Evolutionary conservation across 1,140 invertebrate genomes (phyloP).

Genomic region (Pseudomyrmex sp.): DNA sequence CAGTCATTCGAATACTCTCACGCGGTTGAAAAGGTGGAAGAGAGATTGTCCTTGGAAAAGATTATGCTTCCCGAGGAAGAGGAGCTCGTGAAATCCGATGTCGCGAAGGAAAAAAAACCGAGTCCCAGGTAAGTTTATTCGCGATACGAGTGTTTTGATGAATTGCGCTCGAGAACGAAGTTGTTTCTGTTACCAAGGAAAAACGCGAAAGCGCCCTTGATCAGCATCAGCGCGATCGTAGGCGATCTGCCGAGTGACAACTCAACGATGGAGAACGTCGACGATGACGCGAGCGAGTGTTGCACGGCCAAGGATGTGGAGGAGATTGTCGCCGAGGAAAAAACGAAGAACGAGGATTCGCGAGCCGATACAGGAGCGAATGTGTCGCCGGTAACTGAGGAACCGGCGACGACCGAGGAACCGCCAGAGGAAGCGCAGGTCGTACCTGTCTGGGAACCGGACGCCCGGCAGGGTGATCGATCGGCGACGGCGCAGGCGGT

Average conservation of each 20-base stretch:
- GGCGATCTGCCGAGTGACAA: slow-evolving; percentile 86
- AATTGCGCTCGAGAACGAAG: slow-evolving; percentile 4
- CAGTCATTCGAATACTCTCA: slow-evolving; percentile 79
- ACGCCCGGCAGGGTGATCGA: slow-evolving; percentile 70
- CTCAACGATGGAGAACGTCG: slow-evolving; percentile 34
- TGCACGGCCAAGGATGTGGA: background rate
- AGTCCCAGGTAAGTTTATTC: slow-evolving; percentile 33
- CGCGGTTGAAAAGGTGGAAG: slow-evolving; percentile 51
- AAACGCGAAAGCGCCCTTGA: slow-evolving; percentile 87
- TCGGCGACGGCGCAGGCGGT: slow-evolving; percentile 53
- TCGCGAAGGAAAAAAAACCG: slow-evolving; percentile 25
- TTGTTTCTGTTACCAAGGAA: background rate
- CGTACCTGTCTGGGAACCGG: slow-evolving; percentile 79
- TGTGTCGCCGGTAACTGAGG: slow-evolving; percentile 72
- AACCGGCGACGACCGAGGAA: slow-evolving; percentile 71
- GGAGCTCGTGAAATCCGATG: slow-evolving; percentile 28
- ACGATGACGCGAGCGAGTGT: slow-evolving; percentile 46
- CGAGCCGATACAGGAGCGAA: slow-evolving; percentile 37
- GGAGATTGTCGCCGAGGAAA: slow-evolving; percentile 13
- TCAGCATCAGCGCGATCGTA: slow-evolving; percentile 90
- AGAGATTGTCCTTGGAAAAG: slow-evolving; percentile 63
- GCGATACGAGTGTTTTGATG: background rate
- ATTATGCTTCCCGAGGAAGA: slow-evolving; percentile 71
- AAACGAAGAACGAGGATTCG: slow-evolving; percentile 22
- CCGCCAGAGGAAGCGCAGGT: slow-evolving; percentile 79